Percentiles rank a stretch among this genome's conserved stretches.
Evolutionary conservation across 2,797 vertebrate genomes (phyloP).

Genomic region (Falco concolor): DNA sequence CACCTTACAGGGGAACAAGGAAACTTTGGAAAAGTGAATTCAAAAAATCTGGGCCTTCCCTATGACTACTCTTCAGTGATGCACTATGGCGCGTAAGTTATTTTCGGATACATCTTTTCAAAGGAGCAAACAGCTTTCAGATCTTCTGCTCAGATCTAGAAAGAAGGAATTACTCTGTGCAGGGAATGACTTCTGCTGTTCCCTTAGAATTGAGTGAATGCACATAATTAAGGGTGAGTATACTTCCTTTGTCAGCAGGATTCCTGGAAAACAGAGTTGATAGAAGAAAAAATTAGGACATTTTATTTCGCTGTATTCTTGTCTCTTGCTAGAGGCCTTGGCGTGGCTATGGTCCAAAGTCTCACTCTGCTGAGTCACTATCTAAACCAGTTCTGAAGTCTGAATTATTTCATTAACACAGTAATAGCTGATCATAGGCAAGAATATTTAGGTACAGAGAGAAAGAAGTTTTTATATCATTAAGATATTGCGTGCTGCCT

Average conservation of each 20-base stretch:
- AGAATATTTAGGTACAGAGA: background rate
- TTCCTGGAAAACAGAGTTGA: background rate
- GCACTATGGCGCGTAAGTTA: constrained; percentile 86
- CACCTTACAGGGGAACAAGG: constrained; percentile 53
- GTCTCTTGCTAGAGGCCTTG: background rate
- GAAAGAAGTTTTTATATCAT: background rate
- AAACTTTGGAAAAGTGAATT: constrained; percentile 86
- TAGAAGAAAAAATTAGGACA: background rate
- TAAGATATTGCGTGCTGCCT: background rate
- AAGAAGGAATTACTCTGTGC: background rate
- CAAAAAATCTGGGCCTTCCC: constrained; percentile 78
- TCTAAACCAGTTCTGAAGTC: background rate
- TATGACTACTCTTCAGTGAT: constrained; percentile 88
- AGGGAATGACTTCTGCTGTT: background rate
- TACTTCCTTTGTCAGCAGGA: background rate
- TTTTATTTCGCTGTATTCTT: background rate
- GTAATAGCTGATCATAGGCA: background rate
- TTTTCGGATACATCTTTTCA: background rate
- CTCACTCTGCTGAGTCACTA: background rate
- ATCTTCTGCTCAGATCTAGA: background rate
- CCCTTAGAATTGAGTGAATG: background rate
- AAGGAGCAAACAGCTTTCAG: background rate
- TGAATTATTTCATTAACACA: background rate
- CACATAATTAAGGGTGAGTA: background rate
- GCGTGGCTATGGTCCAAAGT: background rate